These are phyloP conservation scores for Platycheirus rosarum DNA, from an alignment of 2,888 invertebrate species.

Conservation along the genomic window DNA sequence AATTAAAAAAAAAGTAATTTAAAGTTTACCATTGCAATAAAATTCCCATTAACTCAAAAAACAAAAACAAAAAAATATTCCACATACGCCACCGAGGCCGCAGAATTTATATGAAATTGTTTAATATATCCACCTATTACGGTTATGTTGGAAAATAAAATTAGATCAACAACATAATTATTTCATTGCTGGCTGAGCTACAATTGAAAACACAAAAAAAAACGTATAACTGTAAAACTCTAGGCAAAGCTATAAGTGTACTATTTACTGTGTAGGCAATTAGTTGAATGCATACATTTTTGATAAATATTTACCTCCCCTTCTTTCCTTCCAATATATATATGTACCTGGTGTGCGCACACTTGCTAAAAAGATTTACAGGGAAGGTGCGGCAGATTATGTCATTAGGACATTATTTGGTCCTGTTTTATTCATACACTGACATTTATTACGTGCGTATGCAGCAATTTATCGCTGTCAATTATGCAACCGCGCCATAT, in stretches of 20 bases:
- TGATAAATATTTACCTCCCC: conserved; percentile 12
- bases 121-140: conserved; percentile 13
- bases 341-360: no score
- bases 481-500: conserved; percentile 61
- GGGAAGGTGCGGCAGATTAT: conserved; percentile 45
- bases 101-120: conserved; percentile 2
- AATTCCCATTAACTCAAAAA: no score
- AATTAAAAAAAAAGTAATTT: no score
- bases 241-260: conserved; percentile 1
- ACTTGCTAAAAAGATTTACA: conserved; percentile 38
- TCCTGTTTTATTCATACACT: conserved; percentile 62
- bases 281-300: conserved; percentile 33
- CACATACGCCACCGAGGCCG: conserved; percentile 33
- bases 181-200: conserved; percentile 1
- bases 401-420: conserved; percentile 57
- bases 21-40: no score
- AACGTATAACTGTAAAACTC: not conserved
- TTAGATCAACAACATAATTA: conserved; percentile 37
- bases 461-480: conserved; percentile 68
- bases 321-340: not conserved
- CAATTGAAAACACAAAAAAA: conserved; percentile 36
- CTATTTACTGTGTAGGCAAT: conserved; percentile 2
- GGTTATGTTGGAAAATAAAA: conserved; percentile 25
- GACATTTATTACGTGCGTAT: conserved; percentile 65
- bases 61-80: no score